phyloP scores from a whole-genome alignment of 2,113 vertebrate species.

The Chloropsis cyanopogon region DNA sequence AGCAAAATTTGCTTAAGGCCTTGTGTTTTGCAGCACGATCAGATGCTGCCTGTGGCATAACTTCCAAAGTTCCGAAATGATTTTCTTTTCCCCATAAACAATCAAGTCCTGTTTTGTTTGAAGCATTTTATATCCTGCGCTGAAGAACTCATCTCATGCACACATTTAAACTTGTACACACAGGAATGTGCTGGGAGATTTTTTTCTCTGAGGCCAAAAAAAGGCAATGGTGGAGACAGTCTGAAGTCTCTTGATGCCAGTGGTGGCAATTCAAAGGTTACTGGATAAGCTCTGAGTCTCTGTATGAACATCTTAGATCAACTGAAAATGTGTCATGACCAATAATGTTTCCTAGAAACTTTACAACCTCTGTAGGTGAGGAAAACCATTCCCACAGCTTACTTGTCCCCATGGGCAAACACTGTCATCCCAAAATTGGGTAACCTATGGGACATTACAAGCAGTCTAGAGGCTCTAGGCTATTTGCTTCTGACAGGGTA shows the following conservation, averaged over 20 bases:
- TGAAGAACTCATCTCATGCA: not conserved
- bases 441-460: not conserved
- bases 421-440: not conserved
- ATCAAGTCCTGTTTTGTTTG: not conserved
- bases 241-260: not conserved
- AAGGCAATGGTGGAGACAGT: not conserved
- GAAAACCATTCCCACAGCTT: not conserved
- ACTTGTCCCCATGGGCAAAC: not conserved
- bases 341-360: not conserved
- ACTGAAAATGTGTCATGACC: not conserved
- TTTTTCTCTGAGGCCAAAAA: not conserved
- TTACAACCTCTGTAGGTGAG: not conserved
- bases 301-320: not conserved
- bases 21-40: not conserved
- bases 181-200: not conserved
- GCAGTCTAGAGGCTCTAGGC: not conserved
- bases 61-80: accelerated
- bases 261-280: not conserved
- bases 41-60: not conserved
- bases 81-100: not conserved
- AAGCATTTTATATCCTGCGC: not conserved
- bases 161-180: not conserved
- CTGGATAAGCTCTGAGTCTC: not conserved
- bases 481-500: not conserved
- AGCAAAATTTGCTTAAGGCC: not conserved